Percentiles rank a stretch among this genome's conserved stretches.
Evolutionary conservation across 2,888 invertebrate genomes (phyloP).

Genomic region (Acanthosepion esculentum): DNA sequence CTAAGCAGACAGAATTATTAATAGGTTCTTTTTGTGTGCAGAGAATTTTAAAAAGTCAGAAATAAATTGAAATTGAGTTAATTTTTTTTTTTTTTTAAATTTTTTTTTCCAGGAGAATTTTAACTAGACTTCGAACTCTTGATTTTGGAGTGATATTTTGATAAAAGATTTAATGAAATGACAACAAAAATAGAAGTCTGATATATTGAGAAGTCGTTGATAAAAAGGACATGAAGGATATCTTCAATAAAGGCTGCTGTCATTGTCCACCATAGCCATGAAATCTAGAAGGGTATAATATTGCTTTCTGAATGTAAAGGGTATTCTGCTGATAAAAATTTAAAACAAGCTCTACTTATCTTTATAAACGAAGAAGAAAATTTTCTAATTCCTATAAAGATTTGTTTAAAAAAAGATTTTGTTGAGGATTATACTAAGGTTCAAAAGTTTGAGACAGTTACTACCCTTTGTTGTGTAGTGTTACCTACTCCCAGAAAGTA

Average conservation of each 20-base stretch:
- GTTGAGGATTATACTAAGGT: too few species aligned
- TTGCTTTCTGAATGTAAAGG: too few species aligned
- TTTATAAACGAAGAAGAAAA: too few species aligned
- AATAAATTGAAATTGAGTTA: slow-evolving; percentile 33
- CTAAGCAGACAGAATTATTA: neutral
- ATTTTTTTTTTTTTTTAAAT: neutral
- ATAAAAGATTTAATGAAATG: neutral
- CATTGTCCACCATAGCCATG: neutral
- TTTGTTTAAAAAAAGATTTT: too few species aligned
- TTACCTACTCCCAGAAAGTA: too few species aligned
- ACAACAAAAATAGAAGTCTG: neutral
- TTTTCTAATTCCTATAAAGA: too few species aligned
- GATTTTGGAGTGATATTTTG: neutral
- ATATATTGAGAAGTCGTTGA: neutral
- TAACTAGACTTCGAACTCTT: neutral
- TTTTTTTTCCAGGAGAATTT: neutral
- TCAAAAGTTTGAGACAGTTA: too few species aligned
- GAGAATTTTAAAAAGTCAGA: neutral
- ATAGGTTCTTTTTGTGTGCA: neutral
- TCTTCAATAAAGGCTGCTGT: neutral
- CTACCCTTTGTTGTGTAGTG: too few species aligned
- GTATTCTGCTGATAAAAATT: too few species aligned
- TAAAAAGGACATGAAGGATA: neutral
- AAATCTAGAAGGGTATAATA: too few species aligned
- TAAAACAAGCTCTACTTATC: too few species aligned